phyloP scores from a whole-genome alignment of 2,888 invertebrate genomes.

The Agrotis ipsilon region DNA sequence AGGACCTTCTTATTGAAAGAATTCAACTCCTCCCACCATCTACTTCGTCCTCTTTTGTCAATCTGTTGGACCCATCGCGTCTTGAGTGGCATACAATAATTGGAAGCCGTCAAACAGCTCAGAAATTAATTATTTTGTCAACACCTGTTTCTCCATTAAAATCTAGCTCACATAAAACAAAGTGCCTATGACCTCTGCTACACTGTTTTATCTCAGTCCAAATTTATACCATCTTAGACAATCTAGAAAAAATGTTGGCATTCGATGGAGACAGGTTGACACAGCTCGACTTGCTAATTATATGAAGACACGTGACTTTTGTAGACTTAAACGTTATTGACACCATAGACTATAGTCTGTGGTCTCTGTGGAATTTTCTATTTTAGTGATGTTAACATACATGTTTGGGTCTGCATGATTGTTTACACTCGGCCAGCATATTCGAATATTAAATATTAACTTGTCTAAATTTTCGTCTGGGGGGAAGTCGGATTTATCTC shows the following conservation, averaged over 20 bases:
- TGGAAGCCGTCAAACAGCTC: background rate
- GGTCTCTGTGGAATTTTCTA: constrained; percentile 63
- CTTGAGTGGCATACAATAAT: too few relatives aligned
- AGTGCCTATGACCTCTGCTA: background rate
- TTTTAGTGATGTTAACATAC: constrained; percentile 48
- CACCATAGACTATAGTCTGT: constrained; percentile 66
- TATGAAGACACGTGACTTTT: constrained; percentile 69
- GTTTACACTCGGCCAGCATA: background rate
- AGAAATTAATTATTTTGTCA: background rate
- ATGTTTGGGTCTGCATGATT: background rate
- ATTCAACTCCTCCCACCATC: background rate
- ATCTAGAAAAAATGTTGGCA: constrained; percentile 60
- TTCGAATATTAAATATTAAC: background rate
- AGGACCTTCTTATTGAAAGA: background rate
- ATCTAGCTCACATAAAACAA: constrained; percentile 19
- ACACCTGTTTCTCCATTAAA: background rate
- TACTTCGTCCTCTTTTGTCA: background rate
- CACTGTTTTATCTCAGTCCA: constrained; percentile 58
- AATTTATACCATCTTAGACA: constrained; percentile 62
- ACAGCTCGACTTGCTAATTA: constrained; percentile 72
- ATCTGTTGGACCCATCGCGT: too few relatives aligned
- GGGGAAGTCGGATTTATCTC: background rate
- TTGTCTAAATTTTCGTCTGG: background rate
- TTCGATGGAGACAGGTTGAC: constrained; percentile 58
- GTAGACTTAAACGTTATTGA: constrained; percentile 71